These are phyloP conservation scores for Stegodyphus dumicola DNA, from an alignment of 1,140 invertebrate genomes.

Conservation along the genomic window DNA sequence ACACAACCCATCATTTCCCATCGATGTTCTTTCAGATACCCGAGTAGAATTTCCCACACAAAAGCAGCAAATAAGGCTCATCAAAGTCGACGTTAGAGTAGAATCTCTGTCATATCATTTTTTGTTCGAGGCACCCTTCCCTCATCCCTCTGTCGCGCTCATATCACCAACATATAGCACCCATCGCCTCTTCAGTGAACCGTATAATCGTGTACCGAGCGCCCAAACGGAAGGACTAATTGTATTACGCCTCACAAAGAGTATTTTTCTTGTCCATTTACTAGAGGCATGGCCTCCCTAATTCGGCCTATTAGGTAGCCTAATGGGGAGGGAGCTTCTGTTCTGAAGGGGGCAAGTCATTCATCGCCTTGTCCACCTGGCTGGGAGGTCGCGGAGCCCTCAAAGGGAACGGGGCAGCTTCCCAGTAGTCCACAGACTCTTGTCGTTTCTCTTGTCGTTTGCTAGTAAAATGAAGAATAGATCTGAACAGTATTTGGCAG, in stretches of 20 bases:
- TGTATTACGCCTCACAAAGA: conserved; percentile 46
- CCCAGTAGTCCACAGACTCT: not conserved
- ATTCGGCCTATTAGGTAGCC: conserved; percentile 56
- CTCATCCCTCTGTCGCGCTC: not conserved
- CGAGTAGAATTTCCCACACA: not conserved
- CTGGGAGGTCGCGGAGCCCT: conserved; percentile 35
- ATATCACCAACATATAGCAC: not conserved
- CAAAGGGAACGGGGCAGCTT: conserved; percentile 10
- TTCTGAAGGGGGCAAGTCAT: not conserved
- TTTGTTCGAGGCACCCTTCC: conserved; percentile 7
- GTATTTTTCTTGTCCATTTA: conserved; percentile 61
- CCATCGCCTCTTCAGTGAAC: conserved; percentile 37
- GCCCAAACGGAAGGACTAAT: conserved; percentile 50
- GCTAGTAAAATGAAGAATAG: too few species aligned
- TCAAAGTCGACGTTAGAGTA: not conserved
- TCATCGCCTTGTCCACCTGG: conserved; percentile 39
- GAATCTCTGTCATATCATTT: not conserved
- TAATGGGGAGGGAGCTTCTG: conserved; percentile 14
- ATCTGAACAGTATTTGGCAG: too few species aligned
- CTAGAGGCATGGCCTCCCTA: conserved; percentile 51
- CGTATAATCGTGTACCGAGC: conserved; percentile 41
- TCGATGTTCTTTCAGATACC: not conserved
- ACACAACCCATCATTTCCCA: too few species aligned
- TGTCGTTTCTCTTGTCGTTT: not conserved
- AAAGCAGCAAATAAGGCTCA: not conserved